Conservation (phyloP, 1,140 invertebrate species). For the Piezodorus guildinii region DNA sequence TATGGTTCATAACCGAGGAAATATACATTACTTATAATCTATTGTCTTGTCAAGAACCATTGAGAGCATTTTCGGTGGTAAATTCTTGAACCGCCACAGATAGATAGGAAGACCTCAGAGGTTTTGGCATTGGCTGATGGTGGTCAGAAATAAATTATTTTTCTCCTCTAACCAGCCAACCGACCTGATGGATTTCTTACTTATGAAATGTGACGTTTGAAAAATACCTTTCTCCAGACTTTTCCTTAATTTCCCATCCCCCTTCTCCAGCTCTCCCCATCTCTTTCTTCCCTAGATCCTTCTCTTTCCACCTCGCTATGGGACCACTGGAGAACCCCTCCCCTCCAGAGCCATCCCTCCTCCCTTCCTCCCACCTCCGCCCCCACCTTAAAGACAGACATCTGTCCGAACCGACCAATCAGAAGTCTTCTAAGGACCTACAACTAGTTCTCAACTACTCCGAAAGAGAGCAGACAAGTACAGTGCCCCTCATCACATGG, state of each 20-base stretch:
- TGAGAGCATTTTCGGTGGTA: not conserved
- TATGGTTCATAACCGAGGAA: no score
- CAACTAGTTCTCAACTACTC: constrained; percentile 11
- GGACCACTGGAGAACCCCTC: not conserved
- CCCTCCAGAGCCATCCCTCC: constrained; percentile 1
- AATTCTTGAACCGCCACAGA: not conserved
- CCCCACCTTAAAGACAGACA: not conserved
- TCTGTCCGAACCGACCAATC: constrained; percentile 16
- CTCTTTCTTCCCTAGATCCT: constrained; percentile 2
- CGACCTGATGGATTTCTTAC: constrained; percentile 26
- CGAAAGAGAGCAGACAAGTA: constrained; percentile 17
- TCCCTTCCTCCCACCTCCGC: constrained; percentile 14
- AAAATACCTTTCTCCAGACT: constrained; percentile 31
- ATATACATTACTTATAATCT: no score
- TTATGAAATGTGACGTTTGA: constrained; percentile 26
- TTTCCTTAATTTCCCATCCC: constrained; percentile 28
- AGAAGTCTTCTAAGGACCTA: constrained; percentile 7
- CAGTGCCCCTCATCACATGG: not conserved
- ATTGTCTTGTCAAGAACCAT: no score
- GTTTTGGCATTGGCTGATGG: constrained; percentile 2
- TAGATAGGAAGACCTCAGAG: constrained; percentile 5
- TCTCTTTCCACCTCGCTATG: constrained; percentile 5
- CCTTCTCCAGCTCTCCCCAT: not conserved
- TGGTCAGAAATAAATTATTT: constrained; percentile 8
- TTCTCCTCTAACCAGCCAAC: not conserved